phyloP scores from a whole-genome alignment of 2,113 vertebrate genomes.

The Oostethus manadensis region DNA sequence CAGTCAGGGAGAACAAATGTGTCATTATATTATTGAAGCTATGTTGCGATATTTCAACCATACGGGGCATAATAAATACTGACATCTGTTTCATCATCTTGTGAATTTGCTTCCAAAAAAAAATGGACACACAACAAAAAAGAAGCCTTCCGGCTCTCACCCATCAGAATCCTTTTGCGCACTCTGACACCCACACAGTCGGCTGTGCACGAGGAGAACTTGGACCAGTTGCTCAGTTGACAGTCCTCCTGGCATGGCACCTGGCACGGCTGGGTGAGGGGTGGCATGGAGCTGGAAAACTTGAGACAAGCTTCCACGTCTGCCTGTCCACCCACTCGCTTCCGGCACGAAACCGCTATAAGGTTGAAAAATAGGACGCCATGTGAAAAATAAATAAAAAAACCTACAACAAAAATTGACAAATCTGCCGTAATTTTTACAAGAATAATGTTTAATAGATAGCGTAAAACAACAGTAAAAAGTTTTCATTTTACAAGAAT shows the following conservation, averaged over 20 bases:
- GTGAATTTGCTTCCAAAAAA: too few relatives aligned
- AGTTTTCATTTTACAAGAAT: too few relatives aligned
- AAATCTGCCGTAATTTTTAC: neutral
- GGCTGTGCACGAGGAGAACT: constrained; percentile 88
- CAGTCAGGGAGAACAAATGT: too few relatives aligned
- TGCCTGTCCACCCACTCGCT: constrained; percentile 84
- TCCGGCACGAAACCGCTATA: constrained; percentile 90
- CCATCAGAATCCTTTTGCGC: constrained; percentile 83
- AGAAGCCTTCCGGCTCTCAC: constrained; percentile 64
- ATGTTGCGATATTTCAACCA: too few relatives aligned
- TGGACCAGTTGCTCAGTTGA: constrained; percentile 92
- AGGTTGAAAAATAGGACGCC: neutral
- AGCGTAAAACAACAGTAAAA: too few relatives aligned
- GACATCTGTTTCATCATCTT: too few relatives aligned
- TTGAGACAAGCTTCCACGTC: constrained; percentile 82
- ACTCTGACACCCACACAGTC: constrained; percentile 89
- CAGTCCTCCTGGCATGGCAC: constrained; percentile 95
- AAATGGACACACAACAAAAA: too few relatives aligned
- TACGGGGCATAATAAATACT: too few relatives aligned
- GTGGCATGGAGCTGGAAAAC: constrained; percentile 79
- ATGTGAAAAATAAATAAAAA: neutral
- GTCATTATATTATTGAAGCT: too few relatives aligned
- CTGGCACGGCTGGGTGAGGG: constrained; percentile 86
- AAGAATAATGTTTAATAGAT: too few relatives aligned
- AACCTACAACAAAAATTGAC: neutral